A percentile compares a stretch with the other conserved stretches of the same genome.
Evolutionary conservation across 2,797 vertebrate genomes (phyloP).

Genomic region (Odontamblyopus lacepedii): DNA sequence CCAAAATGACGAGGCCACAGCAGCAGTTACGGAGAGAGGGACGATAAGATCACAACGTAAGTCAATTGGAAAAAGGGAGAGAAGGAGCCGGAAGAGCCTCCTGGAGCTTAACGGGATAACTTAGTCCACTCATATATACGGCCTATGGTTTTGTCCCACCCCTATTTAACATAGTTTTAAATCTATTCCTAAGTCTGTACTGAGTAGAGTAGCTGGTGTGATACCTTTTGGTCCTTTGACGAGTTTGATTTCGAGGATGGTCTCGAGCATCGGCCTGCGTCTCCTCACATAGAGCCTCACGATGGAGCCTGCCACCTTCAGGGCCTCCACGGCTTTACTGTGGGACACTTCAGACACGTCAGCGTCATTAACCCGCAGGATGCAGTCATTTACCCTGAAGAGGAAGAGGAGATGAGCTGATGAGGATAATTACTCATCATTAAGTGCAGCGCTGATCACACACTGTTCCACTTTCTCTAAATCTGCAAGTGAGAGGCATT

Average conservation of each 20-base stretch:
- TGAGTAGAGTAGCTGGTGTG: neutral
- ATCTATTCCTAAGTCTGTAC: too few relatives aligned
- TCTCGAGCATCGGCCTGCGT: slow-evolving; percentile 93
- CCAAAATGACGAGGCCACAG: too few relatives aligned
- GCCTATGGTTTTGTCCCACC: too few relatives aligned
- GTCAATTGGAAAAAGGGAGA: too few relatives aligned
- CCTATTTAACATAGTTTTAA: too few relatives aligned
- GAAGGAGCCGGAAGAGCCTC: too few relatives aligned
- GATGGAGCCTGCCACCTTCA: slow-evolving; percentile 94
- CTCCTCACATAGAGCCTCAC: slow-evolving; percentile 91
- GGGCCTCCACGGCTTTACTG: slow-evolving; percentile 93
- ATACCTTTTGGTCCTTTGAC: slow-evolving; percentile 97
- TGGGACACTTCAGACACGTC: slow-evolving; percentile 94
- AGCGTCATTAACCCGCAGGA: slow-evolving; percentile 91
- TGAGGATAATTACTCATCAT: neutral
- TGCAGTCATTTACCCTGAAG: slow-evolving; percentile 93
- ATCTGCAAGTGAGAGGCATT: neutral
- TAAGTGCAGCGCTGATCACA: neutral
- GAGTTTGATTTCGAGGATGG: slow-evolving; percentile 93
- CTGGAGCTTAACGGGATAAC: too few relatives aligned
- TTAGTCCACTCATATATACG: too few relatives aligned
- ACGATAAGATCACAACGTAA: too few relatives aligned
- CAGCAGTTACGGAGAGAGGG: too few relatives aligned
- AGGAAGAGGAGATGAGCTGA: slow-evolving; percentile 10
- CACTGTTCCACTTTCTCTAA: neutral